Evolutionary conservation across 64 coral and sea anemone species (phyloP), one percentile per base, ranked within the genome.

Genomic region (Actinia equina): DNA sequence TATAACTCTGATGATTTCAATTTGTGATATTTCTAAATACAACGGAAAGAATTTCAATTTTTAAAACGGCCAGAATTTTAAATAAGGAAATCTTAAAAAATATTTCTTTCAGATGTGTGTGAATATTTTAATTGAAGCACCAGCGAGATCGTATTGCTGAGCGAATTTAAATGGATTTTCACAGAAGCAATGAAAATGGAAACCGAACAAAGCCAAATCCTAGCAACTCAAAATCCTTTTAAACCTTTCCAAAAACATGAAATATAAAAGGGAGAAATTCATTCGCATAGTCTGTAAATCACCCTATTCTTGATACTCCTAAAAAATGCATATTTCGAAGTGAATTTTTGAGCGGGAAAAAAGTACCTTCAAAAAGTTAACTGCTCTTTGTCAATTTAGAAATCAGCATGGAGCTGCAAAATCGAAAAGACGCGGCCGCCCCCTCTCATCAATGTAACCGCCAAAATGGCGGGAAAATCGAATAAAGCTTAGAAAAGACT

Each of bases 361-460:
- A 82, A 9, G 12, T 18, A 7, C 79, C 79, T 2, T 8, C 79
- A 26, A 84, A 84, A 60, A 85, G 54, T 60, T 60, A 85, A 58
- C 83, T 85, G 56, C 83, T 41, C 55, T 85, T 85, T 85, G 83
- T 58, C 49, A 63, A 42, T 74, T 74, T 14, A 41, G 25, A 74
- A 74, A 74, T 0, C 69, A 74, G 69, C 69, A 74, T 30, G 78
- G 17, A 52, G 55, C 55, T 7, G 52, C 19, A 85, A 22, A 85
- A 58, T 43, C 19, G 16, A 17, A 6, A 84, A 85, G 22, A 42
- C 78, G 49, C 78, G 42, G 44, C 78, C 78, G 78, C 78, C 78
- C 78, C 42, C 78, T 52, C 42, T 44, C 52, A 42, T 60, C 20
- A 85, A 61, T 19, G 43, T 85, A 85, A 53, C 55, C 17, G 30